These are phyloP conservation scores for Drosophila arizonae DNA, from an alignment of 1,140 invertebrate genomes.

Conservation along the genomic window DNA sequence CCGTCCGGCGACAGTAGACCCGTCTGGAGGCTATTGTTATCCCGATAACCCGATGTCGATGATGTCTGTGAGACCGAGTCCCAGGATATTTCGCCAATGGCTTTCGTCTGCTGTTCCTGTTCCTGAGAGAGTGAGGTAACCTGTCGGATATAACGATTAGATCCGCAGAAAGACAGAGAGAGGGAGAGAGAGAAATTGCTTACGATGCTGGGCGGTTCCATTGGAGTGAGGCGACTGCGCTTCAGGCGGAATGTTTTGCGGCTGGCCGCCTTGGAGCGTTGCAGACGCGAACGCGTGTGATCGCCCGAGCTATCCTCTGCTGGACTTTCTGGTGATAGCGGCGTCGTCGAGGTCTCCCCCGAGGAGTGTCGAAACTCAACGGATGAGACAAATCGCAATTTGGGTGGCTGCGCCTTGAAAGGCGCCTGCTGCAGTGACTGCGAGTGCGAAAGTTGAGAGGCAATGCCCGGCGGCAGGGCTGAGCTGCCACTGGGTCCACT, in stretches of 20 bases:
- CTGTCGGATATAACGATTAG: slow-evolving; percentile 49
- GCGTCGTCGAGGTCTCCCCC: slow-evolving; percentile 89
- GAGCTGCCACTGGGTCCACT: slow-evolving; percentile 53
- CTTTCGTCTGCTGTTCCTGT: slow-evolving; percentile 66
- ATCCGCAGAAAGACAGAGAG: slow-evolving; percentile 47
- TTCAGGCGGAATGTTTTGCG: slow-evolving; percentile 95
- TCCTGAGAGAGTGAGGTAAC: slow-evolving; percentile 71
- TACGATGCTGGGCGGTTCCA: slow-evolving; percentile 81
- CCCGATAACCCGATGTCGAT: slow-evolving; percentile 91
- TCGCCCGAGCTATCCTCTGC: slow-evolving; percentile 87
- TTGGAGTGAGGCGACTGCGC: slow-evolving; percentile 86
- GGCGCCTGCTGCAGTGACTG: slow-evolving; percentile 79
- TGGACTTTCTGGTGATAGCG: slow-evolving; percentile 89
- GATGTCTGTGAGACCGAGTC: slow-evolving; percentile 91
- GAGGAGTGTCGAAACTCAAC: slow-evolving; percentile 77
- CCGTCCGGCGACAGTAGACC: slow-evolving; percentile 84
- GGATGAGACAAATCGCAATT: slow-evolving; percentile 90
- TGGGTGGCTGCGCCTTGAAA: slow-evolving; percentile 84
- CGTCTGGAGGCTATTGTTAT: slow-evolving; percentile 85
- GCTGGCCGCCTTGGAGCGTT: slow-evolving; percentile 96
- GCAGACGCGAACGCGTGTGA: slow-evolving; percentile 87
- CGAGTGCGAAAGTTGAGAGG: slow-evolving; percentile 78
- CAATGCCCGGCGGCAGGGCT: slow-evolving; percentile 52
- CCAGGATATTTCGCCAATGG: slow-evolving; percentile 87
- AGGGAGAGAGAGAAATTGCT: slow-evolving; percentile 18